Conservation (phyloP, 37 sponge, comb jelly and placozoan species). For the Spongilla lacustris region DNA sequence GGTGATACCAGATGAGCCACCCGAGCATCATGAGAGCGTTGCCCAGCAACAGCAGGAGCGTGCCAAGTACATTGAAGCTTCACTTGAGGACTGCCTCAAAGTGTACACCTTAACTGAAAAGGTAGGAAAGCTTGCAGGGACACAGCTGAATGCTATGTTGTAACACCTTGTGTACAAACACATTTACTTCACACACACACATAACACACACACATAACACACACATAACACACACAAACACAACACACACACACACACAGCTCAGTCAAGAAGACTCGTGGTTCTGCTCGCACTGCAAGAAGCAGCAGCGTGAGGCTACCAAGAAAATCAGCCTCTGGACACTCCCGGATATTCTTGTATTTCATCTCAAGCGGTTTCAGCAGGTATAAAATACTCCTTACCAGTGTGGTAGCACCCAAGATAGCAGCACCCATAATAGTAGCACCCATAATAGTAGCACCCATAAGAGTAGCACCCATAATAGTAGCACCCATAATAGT, state of each 20-base stretch:
- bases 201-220: not conserved
- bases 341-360: conserved; percentile 83
- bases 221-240: not conserved
- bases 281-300: conserved; percentile 81
- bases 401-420: not conserved
- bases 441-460: no score
- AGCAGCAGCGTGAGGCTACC: conserved; percentile 67
- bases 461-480: no score
- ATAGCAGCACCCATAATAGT: not conserved
- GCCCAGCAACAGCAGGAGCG: conserved; percentile 34
- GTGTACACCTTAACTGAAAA: conserved; percentile 80
- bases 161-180: not conserved
- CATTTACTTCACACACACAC: not conserved
- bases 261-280: conserved; percentile 80
- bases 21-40: conserved; percentile 62
- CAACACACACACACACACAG: conserved; percentile 43
- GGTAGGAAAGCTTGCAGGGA: conserved; percentile 23
- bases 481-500: no score
- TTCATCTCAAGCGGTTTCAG: conserved; percentile 92
- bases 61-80: conserved; percentile 42
- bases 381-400: conserved; percentile 60
- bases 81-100: conserved; percentile 79
- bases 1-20: conserved; percentile 37
- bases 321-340: conserved; percentile 89
- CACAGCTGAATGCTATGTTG: not conserved